Evolutionary conservation across 2,797 vertebrate genomes (phyloP), one percentile per base, ranked within the genome.

Genomic region (Aselliscus stoliczkanus): DNA sequence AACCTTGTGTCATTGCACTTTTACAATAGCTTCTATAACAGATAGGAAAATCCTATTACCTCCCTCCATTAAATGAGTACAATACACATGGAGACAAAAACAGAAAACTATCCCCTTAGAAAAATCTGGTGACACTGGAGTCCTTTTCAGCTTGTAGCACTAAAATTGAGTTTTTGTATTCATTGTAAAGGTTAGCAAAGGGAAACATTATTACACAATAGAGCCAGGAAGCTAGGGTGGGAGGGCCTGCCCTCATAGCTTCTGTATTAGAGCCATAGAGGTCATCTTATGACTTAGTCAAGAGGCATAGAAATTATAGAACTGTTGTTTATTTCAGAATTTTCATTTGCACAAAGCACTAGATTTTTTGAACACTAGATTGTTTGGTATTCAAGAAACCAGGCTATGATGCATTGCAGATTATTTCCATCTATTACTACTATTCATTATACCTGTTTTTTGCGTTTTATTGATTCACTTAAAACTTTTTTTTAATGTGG

Each of bases 91-190:
- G 67, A 84, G 75, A 54, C 70, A 95, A 85, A 95, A 94, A 7
- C 34, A 92, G 39, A 96, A 97, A 96, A 93, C 17, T 82, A 92
- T 72, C 60, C 50, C 39, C 54, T 91, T 94, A 93, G 88, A 93
- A 89, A 96, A 95, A 31, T 42, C 21, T 11, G 47, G 69, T 50
- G 12, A 90, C 56, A 73, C 39, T 83, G 83, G 65, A 91, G 44
- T 42, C 70, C 56, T 95, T 96, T 60, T 39, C 39, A 92, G 58
- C n/a, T 88, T 87, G 37, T 91, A 56, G 42, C 31, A 27, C 44
- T 76, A 54, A 86, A 95, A 93, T 56, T 94, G 86, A 89, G 90
- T 90, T 97, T 88, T 95, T 88, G 69, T 77, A 70, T 75, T 97
- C 67, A 44, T 84, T 72, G 20, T 77, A 94, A 87, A n/a, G 5